Base-by-base conservation (phyloP, 2,797 vertebrate species). In the Anableps anableps region DNA sequence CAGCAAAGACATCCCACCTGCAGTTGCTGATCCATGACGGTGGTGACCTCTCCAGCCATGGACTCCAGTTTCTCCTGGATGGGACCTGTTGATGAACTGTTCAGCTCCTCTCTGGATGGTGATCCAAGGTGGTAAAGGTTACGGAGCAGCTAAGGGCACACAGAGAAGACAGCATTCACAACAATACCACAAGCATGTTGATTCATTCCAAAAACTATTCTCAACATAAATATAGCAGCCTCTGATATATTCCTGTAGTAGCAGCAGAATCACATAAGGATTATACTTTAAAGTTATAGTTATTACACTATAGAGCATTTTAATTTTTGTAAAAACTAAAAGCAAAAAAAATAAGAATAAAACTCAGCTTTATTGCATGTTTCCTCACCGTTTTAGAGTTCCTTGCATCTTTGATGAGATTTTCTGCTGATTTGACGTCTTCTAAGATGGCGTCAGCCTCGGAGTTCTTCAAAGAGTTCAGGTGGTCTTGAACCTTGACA, bases 401-500 rank as follows among this genome's bases (percentile, higher is more conserved):
- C 88, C 98, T 97, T 7, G 98, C 98, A 73, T 99, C 98, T 84
- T 97, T 96, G 95, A 99, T 97, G 64, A 99, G 95, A 86, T 94
- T 97, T 83, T 99, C 98, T 0, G 98, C 98, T 51, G 95, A 93
- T 90, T 94, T 97, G 80, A 99, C 95, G 31, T 99, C 98, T 79
- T 99, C 98, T 86, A 97, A 89, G 45, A 99, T 89, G 66, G 92
- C 88, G 1, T 99, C 98, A 13, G 94, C 96, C 55, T 96, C 97
- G 0, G 96, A 97, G 86, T 97, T 97, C 73, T 96, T 96, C 86
- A 99, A 92, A 21, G 98, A 99, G 94, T 99, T 99, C 70, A 99
- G 96, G 83, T 99, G 98, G 89, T 99, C 98, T 93, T 99, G 98
- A 26, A 99, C 97, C 94, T 99, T 99, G 73, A 99, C 98, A 89